Conservation (phyloP, 2,113 vertebrate species). For the Dryoscopus gambensis region DNA sequence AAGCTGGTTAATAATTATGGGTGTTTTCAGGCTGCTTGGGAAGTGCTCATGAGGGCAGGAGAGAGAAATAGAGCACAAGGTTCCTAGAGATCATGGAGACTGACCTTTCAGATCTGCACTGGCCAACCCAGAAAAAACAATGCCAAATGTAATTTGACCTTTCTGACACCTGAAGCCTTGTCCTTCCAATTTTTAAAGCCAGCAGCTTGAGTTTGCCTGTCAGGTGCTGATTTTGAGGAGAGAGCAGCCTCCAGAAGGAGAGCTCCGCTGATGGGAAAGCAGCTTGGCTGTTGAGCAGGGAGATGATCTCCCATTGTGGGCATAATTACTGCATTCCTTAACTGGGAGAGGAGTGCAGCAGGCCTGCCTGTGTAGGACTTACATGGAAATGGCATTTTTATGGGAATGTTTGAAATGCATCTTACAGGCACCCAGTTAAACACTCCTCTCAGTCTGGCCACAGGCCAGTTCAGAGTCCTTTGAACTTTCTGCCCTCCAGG, state of each 20-base stretch:
- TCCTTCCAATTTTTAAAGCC: background rate
- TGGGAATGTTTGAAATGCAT: slow-evolving; percentile 52
- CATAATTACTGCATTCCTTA: slow-evolving; percentile 45
- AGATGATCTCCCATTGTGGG: background rate
- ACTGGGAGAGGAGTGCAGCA: slow-evolving; percentile 27
- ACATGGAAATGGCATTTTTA: slow-evolving; percentile 58
- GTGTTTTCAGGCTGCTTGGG: background rate
- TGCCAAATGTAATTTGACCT: background rate
- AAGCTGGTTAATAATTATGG: background rate
- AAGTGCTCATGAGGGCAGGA: background rate
- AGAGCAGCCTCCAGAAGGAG: background rate
- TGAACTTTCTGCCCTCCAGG: background rate
- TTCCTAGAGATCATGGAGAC: background rate
- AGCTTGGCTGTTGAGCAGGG: background rate
- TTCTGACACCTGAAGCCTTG: background rate
- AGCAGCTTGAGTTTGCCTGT: background rate
- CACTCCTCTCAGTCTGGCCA: slow-evolving; percentile 6
- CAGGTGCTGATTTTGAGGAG: background rate
- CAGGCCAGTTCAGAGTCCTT: background rate
- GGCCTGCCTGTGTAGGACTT: slow-evolving; percentile 15
- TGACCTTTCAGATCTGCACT: background rate
- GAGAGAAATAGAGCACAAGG: background rate
- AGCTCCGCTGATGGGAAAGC: background rate
- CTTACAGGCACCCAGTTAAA: slow-evolving; percentile 17
- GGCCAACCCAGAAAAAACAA: background rate